Evolutionary conservation across 2,113 vertebrate genomes (phyloP), one percentile per base, ranked within the genome.

Genomic region (Muntiacus muntjak): DNA sequence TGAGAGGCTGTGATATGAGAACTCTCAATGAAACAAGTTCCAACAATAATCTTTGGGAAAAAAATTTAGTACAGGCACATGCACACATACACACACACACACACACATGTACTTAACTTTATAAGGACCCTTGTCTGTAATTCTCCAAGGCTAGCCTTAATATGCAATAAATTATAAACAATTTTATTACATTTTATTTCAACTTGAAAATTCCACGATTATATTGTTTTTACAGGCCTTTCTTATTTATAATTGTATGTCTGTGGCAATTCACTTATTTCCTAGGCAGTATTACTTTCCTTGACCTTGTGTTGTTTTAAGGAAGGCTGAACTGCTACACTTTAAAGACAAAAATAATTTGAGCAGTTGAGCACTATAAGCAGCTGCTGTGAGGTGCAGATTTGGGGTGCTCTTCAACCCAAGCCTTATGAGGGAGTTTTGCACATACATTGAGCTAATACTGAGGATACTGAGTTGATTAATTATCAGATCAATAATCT

Each of bases 401-500:
- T 78, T 87, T 57, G 47, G 57, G 60, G 36, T 52, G 17, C 45
- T 95, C 43, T 45, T 30, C 21, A 19, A 58, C 89, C 40, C 45
- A 9, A 36, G 52, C 45, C 26, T 91, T 6, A 14, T 21, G 33
- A 62, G 8, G 9, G 62, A 57, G 36, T 12, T 4, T 50, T 64
- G 30, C 19, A 43, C 11, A 40, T 50, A 40, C 10, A 52, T 23
- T 36, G 55, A 84, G 83, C 23, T 88, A 86, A 89, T 52, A 62
- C 79, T 97, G 86, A 93, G 26, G 90, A 86, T 74, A 15, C 58
- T 45, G 64, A 94, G 52, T 57, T 85, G 64, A 85, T 94, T 91
- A 43, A 91, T 95, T 92, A 96, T 58, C 54, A 64, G 60, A 91
- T 95, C 79, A 95, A 93, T 95, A 93, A 76, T 90, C 82, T 97